Percentiles rank a stretch among this genome's conserved stretches.
Conservation (phyloP, 2,113 vertebrate species). For the Felis catus region F.catus_Fca126_mat1.0 CM031428.1:17953001-17953500, state of each 20-base stretch:
- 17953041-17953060: not conserved
- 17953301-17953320: not conserved
- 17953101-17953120: not conserved
- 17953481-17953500: not conserved
- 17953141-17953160: not conserved
- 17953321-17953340: too few species aligned
- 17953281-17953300: not conserved
- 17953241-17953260: not conserved
- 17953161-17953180: not conserved
- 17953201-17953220: not conserved
- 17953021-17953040: slow-evolving; percentile 5
- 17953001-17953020: not conserved
- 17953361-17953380: too few species aligned
- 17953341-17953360: too few species aligned
- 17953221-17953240: not conserved
- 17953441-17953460: too few species aligned
- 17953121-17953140: not conserved
- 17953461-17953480: too few species aligned
- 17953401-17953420: too few species aligned
- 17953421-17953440: too few species aligned
- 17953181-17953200: slow-evolving; percentile 13
- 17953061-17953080: not conserved
- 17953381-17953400: too few species aligned
- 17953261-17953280: not conserved
- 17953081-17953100: slow-evolving; percentile 8